Evolutionary conservation across 2,888 invertebrate genomes (phyloP), one percentile per base, ranked within the genome.

Genomic region (Drosophila ochracea): DNA sequence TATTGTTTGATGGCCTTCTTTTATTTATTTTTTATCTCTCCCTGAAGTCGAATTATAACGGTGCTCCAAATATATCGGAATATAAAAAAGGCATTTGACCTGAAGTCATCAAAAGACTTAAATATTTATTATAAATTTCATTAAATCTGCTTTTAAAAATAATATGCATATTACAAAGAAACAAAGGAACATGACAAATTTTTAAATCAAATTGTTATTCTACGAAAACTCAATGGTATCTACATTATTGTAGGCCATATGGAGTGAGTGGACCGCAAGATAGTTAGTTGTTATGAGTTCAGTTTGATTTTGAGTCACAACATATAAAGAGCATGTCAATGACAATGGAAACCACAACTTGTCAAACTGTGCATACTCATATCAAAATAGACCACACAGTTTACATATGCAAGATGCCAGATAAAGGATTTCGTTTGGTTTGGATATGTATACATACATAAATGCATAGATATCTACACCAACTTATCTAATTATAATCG

Each of bases 291-390:
- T n/a, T n/a, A 4, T 43, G 50, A 35, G 25, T 37, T 31, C n/a
- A 11, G 30, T n/a, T 9, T 39, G 9, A 30, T 52, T 41, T 21
- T 52, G 30, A 25, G 21, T 6, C 33, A 35, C 25, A 50, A 69
- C 35, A 68, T 28, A 35, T n/a, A 16, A 33, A 35, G 19, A 33
- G 13, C 13, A 31, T 10, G 16, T 31, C n/a, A 31, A 19, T 49
- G 49, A 41, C 28, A 68, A 31, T 16, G 16, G 52, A 21, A 52
- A 59, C 68, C 68, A 28, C 68, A 68, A 68, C 16, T 30, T 52
- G 52, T 37, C 35, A 59, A 69, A 54, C 53, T 19, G 9, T 2
- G 10, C 35, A 35, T 19, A 21, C 5, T 28, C 28, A 28, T 28
- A 31, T 30, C 57, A 39, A 30, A n/a, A 16, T 5, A 31, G 43